phyloP scores from a whole-genome alignment of 1,140 invertebrate species.

The Maniola jurtina region DNA sequence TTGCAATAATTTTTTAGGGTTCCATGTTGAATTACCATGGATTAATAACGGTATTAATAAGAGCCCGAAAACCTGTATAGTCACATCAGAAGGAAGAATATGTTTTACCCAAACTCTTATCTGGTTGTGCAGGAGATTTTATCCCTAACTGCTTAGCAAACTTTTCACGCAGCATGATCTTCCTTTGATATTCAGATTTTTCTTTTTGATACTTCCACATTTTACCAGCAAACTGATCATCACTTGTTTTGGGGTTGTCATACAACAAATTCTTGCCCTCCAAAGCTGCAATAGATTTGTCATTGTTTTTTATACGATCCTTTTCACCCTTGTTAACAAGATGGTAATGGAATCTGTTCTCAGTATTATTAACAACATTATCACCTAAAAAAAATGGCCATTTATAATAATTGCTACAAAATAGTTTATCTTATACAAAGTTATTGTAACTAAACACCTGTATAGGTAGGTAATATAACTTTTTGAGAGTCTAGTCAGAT shows the following conservation, averaged over 20 bases:
- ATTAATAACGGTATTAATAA: too few species aligned
- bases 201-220: slow-evolving; percentile 57
- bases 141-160: slow-evolving; percentile 51
- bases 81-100: neutral
- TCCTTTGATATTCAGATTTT: slow-evolving; percentile 47
- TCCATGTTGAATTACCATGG: too few species aligned
- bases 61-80: too few species aligned
- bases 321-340: slow-evolving; percentile 60
- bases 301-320: slow-evolving; percentile 67
- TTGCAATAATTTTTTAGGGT: too few species aligned
- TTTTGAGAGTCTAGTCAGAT: too few species aligned
- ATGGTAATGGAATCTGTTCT: slow-evolving; percentile 54
- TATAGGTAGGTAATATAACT: too few species aligned
- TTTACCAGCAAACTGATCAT: slow-evolving; percentile 51
- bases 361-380: slow-evolving; percentile 39
- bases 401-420: neutral
- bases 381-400: slow-evolving; percentile 51
- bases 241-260: slow-evolving; percentile 42
- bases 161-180: slow-evolving; percentile 58
- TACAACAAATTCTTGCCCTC: slow-evolving; percentile 64
- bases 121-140: slow-evolving; percentile 42
- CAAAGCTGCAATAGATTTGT: slow-evolving; percentile 65
- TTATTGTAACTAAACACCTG: neutral
- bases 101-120: slow-evolving; percentile 53
- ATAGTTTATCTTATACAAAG: neutral